Evolutionary conservation across 2,797 vertebrate species (phyloP), one percentile per base, ranked within the genome.

Genomic region (Etheostoma nigrum): DNA sequence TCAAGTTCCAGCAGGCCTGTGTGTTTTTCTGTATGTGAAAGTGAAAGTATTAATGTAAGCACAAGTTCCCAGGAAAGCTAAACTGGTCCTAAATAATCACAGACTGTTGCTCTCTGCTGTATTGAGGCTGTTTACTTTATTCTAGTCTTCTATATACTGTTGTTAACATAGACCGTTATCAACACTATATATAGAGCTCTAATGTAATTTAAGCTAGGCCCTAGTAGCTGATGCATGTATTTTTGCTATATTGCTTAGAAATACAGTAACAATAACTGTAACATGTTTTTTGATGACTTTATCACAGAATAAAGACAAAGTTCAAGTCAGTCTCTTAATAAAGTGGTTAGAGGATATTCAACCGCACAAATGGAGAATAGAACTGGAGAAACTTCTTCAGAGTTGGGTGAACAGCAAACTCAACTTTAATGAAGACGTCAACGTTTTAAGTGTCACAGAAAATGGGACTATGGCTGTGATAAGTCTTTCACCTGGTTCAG

Each of bases 391-490:
- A n/a, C 0, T 11, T 51, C 75, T 94, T 4, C 91, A 93, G 67
- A 1, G 2, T 1, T 90, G 90, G 90, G 42, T 67, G 0, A 89
- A 74, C 76, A 78, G 14, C 4, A 2, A 27, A 4, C 0, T 0
- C 0, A 0, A 30, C 0, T 0, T 0, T 0, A 0, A 1, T 0
- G 1, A 0, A 6, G 1, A n/a, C 0, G 76, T 58, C 1, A 0
- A 0, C 0, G 51, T 89, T 15, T 0, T 12, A 12, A 0, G 0
- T 0, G 4, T 3, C 0, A 2, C 0, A 0, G 0, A 19, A 0
- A 23, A 81, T 25, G 59, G 40, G 0, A 2, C 0, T 1, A 30
- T 1, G 5, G 88, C 30, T 42, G 2, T 4, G 9, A 55, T 92
- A 10, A 14, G 0, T 0, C 49, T 89, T 30, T 2, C 5, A 7